Conservation (phyloP, 2,888 invertebrate genomes). For the Ceraclea dissimilis region DNA sequence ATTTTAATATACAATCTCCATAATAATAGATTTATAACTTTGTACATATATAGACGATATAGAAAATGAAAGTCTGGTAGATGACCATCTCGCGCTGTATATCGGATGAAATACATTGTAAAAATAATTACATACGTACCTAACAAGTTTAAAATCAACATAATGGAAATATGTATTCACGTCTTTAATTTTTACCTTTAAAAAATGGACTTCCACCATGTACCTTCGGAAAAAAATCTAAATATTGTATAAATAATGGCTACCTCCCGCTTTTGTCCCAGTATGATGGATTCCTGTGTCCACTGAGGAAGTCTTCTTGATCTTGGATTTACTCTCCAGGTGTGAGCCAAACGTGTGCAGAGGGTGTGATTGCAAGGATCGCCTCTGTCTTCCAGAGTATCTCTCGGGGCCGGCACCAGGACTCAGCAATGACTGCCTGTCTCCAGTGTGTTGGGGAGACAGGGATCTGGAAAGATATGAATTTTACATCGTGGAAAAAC, state of each 20-base stretch:
- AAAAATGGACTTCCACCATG: no score
- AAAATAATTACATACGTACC: no score
- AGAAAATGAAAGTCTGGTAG: no score
- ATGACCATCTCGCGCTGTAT: no score
- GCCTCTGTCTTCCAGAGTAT: neutral
- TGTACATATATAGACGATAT: no score
- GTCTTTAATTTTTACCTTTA: no score
- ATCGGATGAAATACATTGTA: no score
- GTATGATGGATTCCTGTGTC: slow-evolving; percentile 49
- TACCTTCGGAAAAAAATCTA: no score
- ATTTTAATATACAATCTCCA: no score
- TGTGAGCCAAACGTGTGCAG: slow-evolving; percentile 46
- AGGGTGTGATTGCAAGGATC: slow-evolving; percentile 33
- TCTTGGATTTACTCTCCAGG: slow-evolving; percentile 35
- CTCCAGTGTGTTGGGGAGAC: slow-evolving; percentile 40
- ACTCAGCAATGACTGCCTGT: slow-evolving; percentile 43
- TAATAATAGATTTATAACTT: no score
- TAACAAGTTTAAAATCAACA: no score
- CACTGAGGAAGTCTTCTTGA: slow-evolving; percentile 46
- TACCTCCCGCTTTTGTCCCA: slow-evolving; percentile 32
- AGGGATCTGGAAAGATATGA: slow-evolving; percentile 34
- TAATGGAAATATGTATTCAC: no score
- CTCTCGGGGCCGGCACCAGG: slow-evolving; percentile 27
- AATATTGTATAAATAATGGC: neutral
- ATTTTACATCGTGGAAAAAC: neutral